phyloP scores from a whole-genome alignment of 2,113 vertebrate genomes.

The Ariopsis seemanni region DNA sequence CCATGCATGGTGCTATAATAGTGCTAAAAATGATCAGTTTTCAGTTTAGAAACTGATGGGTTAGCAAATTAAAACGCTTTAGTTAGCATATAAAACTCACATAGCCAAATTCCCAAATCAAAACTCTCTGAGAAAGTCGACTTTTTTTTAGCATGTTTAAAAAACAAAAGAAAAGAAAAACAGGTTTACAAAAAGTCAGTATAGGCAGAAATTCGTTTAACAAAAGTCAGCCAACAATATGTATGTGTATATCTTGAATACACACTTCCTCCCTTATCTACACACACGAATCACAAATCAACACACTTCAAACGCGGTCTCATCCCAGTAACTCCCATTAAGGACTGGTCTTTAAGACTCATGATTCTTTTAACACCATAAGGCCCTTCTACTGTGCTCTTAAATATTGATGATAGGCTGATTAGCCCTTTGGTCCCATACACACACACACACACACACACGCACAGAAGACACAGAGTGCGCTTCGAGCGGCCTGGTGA shows the following conservation, averaged over 20 bases:
- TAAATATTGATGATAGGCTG: conserved; percentile 87
- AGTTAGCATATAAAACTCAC: neutral
- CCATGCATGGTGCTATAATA: neutral
- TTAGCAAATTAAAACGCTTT: neutral
- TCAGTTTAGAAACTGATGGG: neutral
- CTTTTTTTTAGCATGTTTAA: neutral
- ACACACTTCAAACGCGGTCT: conserved; percentile 9
- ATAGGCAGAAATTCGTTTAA: neutral
- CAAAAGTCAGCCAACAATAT: neutral
- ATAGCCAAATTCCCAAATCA: neutral
- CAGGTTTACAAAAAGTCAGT: neutral
- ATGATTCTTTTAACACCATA: conserved; percentile 50
- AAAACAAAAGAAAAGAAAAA: no score
- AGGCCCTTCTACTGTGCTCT: conserved; percentile 66
- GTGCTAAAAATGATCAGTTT: neutral
- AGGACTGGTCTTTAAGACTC: conserved; percentile 29
- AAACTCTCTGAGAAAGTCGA: neutral
- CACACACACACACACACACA: conserved; percentile 15
- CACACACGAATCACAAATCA: neutral
- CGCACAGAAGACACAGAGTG: conserved; percentile 15
- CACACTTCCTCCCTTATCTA: neutral
- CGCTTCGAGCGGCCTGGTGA: conserved; percentile 70
- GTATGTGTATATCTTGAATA: neutral
- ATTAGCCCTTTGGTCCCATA: conserved; percentile 62
- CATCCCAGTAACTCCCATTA: conserved; percentile 32